Percentiles rank a stretch among this genome's conserved stretches.
phyloP scores from a whole-genome alignment of 2,113 vertebrate genomes.

The Aegotheles bennettii region DNA sequence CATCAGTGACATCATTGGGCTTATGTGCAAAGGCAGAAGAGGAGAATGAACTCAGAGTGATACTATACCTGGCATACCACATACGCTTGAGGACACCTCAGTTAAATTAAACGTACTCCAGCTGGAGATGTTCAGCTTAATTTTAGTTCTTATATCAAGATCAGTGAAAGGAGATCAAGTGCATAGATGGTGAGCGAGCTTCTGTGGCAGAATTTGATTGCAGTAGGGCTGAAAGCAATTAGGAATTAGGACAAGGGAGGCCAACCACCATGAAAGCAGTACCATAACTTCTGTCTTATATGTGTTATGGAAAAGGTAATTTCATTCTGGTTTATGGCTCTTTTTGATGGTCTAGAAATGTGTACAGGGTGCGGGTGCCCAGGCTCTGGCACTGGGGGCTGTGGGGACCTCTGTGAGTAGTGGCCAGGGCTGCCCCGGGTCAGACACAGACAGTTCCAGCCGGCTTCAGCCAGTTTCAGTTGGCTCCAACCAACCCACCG shows the following conservation, averaged over 20 bases:
- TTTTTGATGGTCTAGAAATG: not conserved
- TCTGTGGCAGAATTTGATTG: not conserved
- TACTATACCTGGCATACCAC: not conserved
- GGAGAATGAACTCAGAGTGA: not conserved
- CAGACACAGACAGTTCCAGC: no score
- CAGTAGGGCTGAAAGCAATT: not conserved
- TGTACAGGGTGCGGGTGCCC: not conserved
- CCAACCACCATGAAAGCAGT: not conserved
- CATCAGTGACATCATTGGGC: not conserved
- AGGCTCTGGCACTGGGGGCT: no score
- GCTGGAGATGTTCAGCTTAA: not conserved
- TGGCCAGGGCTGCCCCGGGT: fast-evolving
- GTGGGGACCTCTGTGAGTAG: not conserved
- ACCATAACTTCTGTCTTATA: not conserved
- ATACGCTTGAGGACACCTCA: not conserved
- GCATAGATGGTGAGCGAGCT: fast-evolving
- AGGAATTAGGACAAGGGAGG: not conserved
- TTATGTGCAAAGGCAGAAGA: not conserved
- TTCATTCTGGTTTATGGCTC: not conserved
- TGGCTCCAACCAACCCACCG: fast-evolving
- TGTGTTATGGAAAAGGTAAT: not conserved
- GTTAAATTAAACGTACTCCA: not conserved
- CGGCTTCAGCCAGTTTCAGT: not conserved
- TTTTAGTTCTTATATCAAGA: not conserved
- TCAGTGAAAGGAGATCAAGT: not conserved